Evolutionary conservation across 2,888 invertebrate genomes (phyloP).

Genomic region (Tinea pellionella): DNA sequence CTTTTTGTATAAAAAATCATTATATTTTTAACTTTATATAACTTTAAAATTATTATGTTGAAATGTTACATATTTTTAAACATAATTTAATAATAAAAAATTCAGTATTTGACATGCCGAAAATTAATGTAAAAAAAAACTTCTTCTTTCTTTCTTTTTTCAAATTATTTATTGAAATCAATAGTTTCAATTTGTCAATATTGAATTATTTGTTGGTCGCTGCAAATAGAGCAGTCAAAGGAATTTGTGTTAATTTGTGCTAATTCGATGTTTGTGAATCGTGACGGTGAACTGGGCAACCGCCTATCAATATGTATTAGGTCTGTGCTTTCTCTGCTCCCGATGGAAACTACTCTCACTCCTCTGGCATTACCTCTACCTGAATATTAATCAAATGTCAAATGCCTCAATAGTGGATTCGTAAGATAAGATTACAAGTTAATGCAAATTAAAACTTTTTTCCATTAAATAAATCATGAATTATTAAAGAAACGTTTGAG

Average conservation of each 20-base stretch:
- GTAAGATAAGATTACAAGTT: no score
- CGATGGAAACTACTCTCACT: constrained; percentile 14
- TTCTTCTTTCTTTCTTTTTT: no score
- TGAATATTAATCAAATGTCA: constrained; percentile 21
- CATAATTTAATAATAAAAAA: no score
- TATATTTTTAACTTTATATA: no score
- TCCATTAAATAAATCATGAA: constrained; percentile 24
- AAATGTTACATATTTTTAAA: no score
- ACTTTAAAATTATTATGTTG: no score
- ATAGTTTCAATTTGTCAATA: neutral
- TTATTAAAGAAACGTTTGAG: constrained; percentile 45
- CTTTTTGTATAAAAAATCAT: no score
- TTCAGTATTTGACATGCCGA: no score
- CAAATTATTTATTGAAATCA: no score
- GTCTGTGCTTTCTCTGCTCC: constrained; percentile 17
- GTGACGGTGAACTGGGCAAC: constrained; percentile 15
- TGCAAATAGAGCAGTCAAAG: constrained; percentile 28
- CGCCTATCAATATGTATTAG: constrained; percentile 48
- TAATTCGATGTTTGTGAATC: constrained; percentile 43
- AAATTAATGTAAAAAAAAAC: no score
- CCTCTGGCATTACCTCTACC: constrained; percentile 14
- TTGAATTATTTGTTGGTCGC: neutral
- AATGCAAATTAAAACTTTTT: no score
- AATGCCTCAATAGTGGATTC: constrained; percentile 16
- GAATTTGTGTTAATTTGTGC: constrained; percentile 30